Conservation (phyloP, 2,113 vertebrate genomes). For the Stegostoma tigrinum region DNA sequence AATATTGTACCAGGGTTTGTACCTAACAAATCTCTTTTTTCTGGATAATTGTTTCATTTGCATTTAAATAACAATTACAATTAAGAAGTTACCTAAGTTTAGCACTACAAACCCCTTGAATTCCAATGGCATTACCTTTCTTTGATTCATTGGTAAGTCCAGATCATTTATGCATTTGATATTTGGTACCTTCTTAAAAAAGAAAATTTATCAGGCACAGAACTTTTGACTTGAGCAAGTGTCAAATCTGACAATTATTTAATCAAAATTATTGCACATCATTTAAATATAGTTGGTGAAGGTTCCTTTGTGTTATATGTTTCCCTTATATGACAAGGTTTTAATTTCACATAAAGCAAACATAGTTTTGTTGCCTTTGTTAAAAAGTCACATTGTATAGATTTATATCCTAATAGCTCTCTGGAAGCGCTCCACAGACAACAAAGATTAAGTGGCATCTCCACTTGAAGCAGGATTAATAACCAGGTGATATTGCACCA, state of each 20-base stretch:
- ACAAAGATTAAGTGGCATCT: neutral
- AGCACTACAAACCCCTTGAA: neutral
- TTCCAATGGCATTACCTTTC: neutral
- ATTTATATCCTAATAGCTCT: neutral
- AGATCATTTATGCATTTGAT: neutral
- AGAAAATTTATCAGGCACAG: neutral
- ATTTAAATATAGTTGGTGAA: neutral
- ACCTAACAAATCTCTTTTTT: neutral
- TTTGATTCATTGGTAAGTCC: neutral
- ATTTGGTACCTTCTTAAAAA: neutral
- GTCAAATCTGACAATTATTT: neutral
- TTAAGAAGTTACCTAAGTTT: neutral
- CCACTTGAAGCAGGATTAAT: neutral
- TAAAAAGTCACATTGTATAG: neutral
- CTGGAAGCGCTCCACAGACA: neutral
- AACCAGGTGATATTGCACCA: neutral
- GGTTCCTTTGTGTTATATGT: neutral
- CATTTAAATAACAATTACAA: neutral
- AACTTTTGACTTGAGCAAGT: neutral
- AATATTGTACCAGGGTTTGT: neutral
- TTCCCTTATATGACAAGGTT: neutral
- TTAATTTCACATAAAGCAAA: neutral
- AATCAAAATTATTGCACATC: neutral
- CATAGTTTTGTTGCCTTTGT: neutral
- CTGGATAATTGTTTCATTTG: neutral